Base-by-base conservation (phyloP, 64 coral and sea anemone species). In the Trachythela sp. region DNA sequence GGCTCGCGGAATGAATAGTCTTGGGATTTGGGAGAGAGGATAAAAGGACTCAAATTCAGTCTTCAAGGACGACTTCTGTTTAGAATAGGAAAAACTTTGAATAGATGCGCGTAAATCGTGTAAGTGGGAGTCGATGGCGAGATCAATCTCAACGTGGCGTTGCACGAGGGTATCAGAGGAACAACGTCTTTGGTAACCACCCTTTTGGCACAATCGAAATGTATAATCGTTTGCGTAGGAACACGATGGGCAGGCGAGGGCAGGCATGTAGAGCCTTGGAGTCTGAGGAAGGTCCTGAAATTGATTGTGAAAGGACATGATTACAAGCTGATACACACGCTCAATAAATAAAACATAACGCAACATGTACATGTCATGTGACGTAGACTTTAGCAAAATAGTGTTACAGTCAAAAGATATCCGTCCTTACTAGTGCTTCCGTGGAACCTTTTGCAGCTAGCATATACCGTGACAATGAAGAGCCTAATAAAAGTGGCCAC, bases 191-290 rank as follows among this genome's bases (percentile, higher is more conserved):
- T 54, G 13, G 38, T 92, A 87, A n/a, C 90, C 90, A 83, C 90
- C 87, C 70, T 22, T 36, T 26, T 92, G 90, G 59, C 90, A 92
- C 24, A 92, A 92, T 30, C 70, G 70, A 36, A 92, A 92, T 27
- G 0, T 24, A 83, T 87, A 48, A 68, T 83, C 71, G 33, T 92
- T 92, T 32, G 85, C 60, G 70, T 87, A 87, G 39, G 38, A 0
- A 48, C 85, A 92, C 26, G 32, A 20, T 0, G 90, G 90, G 68
- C 90, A 92, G 2, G 31, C 17, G 18, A 92, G 84, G 15, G 90
- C 85, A 14, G 85, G 85, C 22, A 92, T 10, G 24, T 42, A 92
- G 18, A 92, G 27, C 22, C 49, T 60, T 17, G 84, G 5, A 18
- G 75, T 84, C 36, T 11, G 9, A 17, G 90, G 45, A 11, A 92